Evolutionary conservation across 2,888 invertebrate species (phyloP).

Genomic region (Melanostoma scalare): DNA sequence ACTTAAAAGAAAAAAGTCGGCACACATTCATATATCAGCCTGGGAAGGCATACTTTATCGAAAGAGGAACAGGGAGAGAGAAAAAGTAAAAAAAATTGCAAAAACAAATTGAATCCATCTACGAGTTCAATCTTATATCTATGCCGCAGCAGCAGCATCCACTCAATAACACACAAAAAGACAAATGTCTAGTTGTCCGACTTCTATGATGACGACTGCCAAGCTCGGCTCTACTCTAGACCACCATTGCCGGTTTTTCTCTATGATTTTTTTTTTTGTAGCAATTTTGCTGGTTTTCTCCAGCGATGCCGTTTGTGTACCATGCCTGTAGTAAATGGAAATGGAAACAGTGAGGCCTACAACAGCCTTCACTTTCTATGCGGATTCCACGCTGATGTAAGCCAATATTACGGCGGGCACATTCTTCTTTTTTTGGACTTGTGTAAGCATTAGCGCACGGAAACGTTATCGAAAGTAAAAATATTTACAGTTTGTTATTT

Average conservation of each 20-base stretch:
- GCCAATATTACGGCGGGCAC: conserved; percentile 44
- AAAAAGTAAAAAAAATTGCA: conserved; percentile 18
- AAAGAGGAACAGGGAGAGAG: conserved; percentile 5
- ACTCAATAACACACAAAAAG: conserved; percentile 39
- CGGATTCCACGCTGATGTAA: conserved; percentile 62
- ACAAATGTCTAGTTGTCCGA: conserved; percentile 59
- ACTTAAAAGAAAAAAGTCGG: conserved; percentile 44
- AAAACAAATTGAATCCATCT: conserved; percentile 23
- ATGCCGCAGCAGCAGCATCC: conserved; percentile 39
- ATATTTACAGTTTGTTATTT: neutral
- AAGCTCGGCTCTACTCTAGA: conserved; percentile 33
- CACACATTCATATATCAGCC: conserved; percentile 40
- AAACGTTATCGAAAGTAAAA: conserved; percentile 68
- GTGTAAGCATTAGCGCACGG: conserved; percentile 57
- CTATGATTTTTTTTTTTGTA: neutral
- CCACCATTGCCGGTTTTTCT: conserved; percentile 50
- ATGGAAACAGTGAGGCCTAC: conserved; percentile 34
- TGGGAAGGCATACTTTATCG: conserved; percentile 32
- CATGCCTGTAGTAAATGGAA: conserved; percentile 3
- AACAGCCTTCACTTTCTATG: conserved; percentile 67
- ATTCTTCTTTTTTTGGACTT: conserved; percentile 45
- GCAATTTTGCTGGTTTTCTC: conserved; percentile 37
- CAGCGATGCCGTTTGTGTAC: neutral
- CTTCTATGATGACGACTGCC: conserved; percentile 42
- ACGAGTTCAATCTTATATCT: conserved; percentile 36